phyloP scores from a whole-genome alignment of 2,797 vertebrate species.

The Carapus acus region DNA sequence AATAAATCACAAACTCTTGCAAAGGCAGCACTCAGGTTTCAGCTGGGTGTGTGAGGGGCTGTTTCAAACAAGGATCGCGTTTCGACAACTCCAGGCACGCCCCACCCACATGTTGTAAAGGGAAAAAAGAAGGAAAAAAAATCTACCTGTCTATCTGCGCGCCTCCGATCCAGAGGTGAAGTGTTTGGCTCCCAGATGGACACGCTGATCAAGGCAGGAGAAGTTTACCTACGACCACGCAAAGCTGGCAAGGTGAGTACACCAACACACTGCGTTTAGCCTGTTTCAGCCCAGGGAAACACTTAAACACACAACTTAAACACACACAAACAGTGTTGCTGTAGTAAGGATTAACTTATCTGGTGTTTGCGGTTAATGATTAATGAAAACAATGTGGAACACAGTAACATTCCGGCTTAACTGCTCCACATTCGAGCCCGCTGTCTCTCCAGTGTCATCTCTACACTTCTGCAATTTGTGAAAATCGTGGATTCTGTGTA shows the following conservation, averaged over 20 bases:
- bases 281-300: neutral
- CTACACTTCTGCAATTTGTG: no score
- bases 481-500: no score
- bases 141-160: neutral
- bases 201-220: constrained; percentile 60
- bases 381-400: no score
- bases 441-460: no score
- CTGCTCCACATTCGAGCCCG: no score
- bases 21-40: no score
- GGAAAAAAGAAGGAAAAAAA: no score
- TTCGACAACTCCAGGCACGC: constrained; percentile 24
- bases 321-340: neutral
- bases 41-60: neutral
- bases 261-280: no score
- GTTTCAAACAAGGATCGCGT: constrained; percentile 41
- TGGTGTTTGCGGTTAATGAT: no score
- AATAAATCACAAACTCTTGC: no score
- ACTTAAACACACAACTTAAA: neutral
- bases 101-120: constrained; percentile 3
- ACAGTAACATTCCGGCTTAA: no score
- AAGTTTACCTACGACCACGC: constrained; percentile 65
- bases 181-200: constrained; percentile 51
- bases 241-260: constrained; percentile 71
- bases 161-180: constrained; percentile 1
- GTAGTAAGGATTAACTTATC: neutral